A percentile compares a stretch with the other conserved stretches of the same genome.
Conservation (phyloP, 1,140 invertebrate species). For the Vollenhovia emeryi region DNA sequence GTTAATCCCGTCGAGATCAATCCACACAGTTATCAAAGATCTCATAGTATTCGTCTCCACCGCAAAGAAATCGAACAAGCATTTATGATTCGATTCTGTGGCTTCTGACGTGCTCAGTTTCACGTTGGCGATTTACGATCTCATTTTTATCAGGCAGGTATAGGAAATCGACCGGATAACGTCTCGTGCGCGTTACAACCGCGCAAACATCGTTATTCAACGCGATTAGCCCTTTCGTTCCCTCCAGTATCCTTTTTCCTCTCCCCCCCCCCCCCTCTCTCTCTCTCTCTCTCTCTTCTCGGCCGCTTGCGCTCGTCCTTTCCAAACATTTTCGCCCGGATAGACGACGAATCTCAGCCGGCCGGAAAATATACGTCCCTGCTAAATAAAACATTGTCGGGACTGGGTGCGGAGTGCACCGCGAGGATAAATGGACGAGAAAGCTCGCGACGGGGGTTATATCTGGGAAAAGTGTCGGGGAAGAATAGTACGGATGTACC, state of each 20-base stretch:
- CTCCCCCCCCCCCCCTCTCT: neutral
- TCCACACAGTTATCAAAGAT: neutral
- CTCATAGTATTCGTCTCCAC: neutral
- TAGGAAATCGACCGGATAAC: slow-evolving; percentile 17
- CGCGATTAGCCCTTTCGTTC: slow-evolving; percentile 51
- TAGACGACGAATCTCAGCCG: slow-evolving; percentile 56
- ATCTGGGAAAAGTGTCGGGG: slow-evolving; percentile 49
- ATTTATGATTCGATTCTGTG: slow-evolving; percentile 25
- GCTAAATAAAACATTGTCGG: slow-evolving; percentile 60
- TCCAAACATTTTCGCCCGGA: slow-evolving; percentile 56
- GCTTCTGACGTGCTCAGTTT: neutral
- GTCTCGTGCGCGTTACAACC: neutral
- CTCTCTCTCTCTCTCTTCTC: neutral
- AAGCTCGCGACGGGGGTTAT: slow-evolving; percentile 45
- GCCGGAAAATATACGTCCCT: slow-evolving; percentile 57
- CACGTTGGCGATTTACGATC: slow-evolving; percentile 40
- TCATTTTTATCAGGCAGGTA: slow-evolving; percentile 27
- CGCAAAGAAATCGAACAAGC: slow-evolving; percentile 41
- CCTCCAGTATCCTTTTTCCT: neutral
- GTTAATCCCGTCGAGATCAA: slow-evolving; percentile 41
- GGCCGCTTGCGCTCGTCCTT: slow-evolving; percentile 28
- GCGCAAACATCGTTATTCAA: slow-evolving; percentile 51
- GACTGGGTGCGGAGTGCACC: slow-evolving; percentile 43
- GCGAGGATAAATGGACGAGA: slow-evolving; percentile 56
- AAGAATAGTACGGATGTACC: slow-evolving; percentile 53